A percentile compares a stretch with the other conserved stretches of the same genome.
Evolutionary conservation across 2,797 vertebrate genomes (phyloP).

Genomic region (Notamacropus eugenii): DNA sequence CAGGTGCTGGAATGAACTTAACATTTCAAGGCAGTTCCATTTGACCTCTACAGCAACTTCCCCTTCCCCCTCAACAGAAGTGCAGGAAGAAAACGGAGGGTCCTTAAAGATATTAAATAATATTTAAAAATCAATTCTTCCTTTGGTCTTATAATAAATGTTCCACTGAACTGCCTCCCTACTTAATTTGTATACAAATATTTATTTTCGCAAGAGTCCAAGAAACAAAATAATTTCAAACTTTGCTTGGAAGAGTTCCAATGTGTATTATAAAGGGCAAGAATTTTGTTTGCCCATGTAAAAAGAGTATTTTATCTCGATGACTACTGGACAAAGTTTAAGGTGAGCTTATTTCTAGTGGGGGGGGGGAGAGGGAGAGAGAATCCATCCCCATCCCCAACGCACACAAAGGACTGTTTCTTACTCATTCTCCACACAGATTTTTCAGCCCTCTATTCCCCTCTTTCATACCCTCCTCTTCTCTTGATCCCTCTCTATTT

Average conservation of each 20-base stretch:
- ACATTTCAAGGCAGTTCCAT: background rate
- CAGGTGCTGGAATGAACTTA: background rate
- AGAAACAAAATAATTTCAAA: constrained; percentile 48
- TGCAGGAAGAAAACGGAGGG: background rate
- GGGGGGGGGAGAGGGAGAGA: constrained; percentile 41
- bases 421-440: constrained; percentile 69
- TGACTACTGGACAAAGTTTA: constrained; percentile 57
- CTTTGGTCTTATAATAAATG: constrained; percentile 46
- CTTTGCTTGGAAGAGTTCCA: constrained; percentile 34
- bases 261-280: constrained; percentile 57
- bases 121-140: constrained; percentile 50
- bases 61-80: background rate
- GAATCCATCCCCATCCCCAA: constrained; percentile 47
- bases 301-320: constrained; percentile 60
- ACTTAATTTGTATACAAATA: constrained; percentile 47
- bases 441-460: constrained; percentile 24
- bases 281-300: constrained; percentile 40
- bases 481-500: constrained; percentile 6
- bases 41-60: background rate
- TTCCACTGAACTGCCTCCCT: constrained; percentile 34
- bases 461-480: constrained; percentile 29
- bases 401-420: constrained; percentile 76
- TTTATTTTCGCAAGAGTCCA: constrained; percentile 38
- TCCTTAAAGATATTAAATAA: constrained; percentile 49
- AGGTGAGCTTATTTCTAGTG: constrained; percentile 70